Conservation (phyloP, 2,113 vertebrate species). For the Silurus glanis region DNA sequence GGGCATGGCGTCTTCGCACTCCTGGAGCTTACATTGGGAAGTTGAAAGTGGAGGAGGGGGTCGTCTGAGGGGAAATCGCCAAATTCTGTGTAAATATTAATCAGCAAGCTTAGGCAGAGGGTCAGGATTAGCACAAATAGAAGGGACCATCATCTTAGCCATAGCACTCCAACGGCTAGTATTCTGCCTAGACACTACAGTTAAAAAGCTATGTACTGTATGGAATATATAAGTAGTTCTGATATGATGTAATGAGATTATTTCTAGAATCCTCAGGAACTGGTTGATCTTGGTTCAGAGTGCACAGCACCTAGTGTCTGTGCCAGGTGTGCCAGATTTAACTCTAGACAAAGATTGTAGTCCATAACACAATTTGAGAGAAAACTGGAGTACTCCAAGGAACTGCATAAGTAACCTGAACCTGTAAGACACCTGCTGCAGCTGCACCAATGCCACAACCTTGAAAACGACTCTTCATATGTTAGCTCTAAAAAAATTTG, state of each 20-base stretch:
- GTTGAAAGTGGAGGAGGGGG: constrained; percentile 37
- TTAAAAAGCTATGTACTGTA: background rate
- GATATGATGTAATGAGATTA: background rate
- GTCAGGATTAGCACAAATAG: background rate
- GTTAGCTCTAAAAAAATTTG: background rate
- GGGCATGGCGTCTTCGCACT: constrained; percentile 68
- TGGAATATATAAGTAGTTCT: background rate
- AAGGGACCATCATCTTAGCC: background rate
- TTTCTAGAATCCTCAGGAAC: background rate
- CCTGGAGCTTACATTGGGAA: constrained; percentile 26
- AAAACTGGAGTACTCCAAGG: background rate
- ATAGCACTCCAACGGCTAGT: background rate
- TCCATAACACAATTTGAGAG: background rate
- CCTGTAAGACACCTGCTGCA: background rate
- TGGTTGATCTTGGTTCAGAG: background rate
- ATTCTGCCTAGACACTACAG: background rate
- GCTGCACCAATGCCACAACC: background rate
- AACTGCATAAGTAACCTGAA: background rate
- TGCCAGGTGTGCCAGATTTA: background rate
- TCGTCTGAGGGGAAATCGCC: constrained; percentile 71
- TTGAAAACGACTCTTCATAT: background rate
- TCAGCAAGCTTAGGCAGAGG: constrained; percentile 17
- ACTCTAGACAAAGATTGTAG: background rate
- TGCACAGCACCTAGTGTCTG: background rate
- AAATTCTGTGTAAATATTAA: constrained; percentile 48